A percentile compares a stretch with the other conserved stretches of the same genome.
Evolutionary conservation across 2,113 vertebrate genomes (phyloP).

Genomic region (Addax nasomaculatus): DNA sequence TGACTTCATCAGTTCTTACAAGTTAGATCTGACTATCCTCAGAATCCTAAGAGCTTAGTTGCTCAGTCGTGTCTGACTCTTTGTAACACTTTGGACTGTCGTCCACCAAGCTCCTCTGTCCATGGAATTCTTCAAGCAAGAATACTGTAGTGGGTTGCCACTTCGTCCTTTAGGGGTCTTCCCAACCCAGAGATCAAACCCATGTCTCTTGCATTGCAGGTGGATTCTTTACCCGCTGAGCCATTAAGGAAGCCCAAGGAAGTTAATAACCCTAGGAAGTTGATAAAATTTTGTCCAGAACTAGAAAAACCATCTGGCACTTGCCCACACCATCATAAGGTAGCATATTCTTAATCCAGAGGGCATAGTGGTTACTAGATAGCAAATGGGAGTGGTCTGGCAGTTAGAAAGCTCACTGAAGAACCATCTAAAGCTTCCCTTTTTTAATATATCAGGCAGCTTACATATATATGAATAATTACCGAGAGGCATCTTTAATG

Average conservation of each 20-base stretch:
- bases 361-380: neutral
- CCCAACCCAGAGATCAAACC: neutral
- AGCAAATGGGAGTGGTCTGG: neutral
- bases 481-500: neutral
- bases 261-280: neutral
- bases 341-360: neutral
- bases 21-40: neutral
- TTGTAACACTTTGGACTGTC: neutral
- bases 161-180: neutral
- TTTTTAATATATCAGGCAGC: neutral
- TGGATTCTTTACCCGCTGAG: neutral
- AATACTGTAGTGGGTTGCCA: neutral
- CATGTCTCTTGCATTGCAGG: neutral
- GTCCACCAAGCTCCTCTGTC: neutral
- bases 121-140: neutral
- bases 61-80: neutral
- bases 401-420: neutral
- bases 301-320: neutral
- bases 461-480: constrained; percentile 18
- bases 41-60: neutral
- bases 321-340: neutral
- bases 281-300: neutral
- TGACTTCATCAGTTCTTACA: neutral
- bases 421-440: neutral
- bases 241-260: neutral